These are phyloP conservation scores for Hemistola chrysoprasaria DNA, from an alignment of 2,888 invertebrate species.

Conservation along the genomic window DNA sequence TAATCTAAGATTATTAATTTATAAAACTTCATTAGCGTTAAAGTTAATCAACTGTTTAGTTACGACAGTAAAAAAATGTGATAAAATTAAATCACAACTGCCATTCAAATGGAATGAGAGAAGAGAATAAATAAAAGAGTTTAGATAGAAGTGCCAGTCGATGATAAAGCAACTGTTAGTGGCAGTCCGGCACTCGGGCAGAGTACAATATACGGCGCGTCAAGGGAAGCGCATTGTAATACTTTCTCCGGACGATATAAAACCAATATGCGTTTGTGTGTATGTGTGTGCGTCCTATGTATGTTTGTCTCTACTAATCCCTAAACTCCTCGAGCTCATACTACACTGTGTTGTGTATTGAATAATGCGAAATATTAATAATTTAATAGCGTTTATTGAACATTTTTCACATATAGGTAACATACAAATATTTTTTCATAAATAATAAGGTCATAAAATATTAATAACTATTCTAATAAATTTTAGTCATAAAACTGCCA, in stretches of 20 bases:
- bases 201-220: no score
- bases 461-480: constrained; percentile 64
- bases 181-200: constrained; percentile 17
- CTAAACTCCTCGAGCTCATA: background rate
- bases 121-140: constrained; percentile 58
- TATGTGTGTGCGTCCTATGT: no score
- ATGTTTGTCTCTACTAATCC: constrained; percentile 12
- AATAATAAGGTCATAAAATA: constrained; percentile 55
- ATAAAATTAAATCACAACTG: constrained; percentile 58
- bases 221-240: no score
- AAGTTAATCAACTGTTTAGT: constrained; percentile 76
- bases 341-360: constrained; percentile 48
- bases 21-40: constrained; percentile 53
- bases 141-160: constrained; percentile 62
- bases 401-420: constrained; percentile 78
- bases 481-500: constrained; percentile 74
- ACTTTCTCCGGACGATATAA: no score
- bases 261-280: no score
- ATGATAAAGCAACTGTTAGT: constrained; percentile 60
- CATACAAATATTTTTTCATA: constrained; percentile 73
- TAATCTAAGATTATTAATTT: constrained; percentile 23
- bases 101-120: constrained; percentile 57
- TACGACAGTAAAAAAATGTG: constrained; percentile 70
- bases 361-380: constrained; percentile 76
- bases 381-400: constrained; percentile 78